These are phyloP conservation scores for Pteromalus puparum DNA, from an alignment of 1,140 invertebrate genomes.

Conservation along the genomic window DNA sequence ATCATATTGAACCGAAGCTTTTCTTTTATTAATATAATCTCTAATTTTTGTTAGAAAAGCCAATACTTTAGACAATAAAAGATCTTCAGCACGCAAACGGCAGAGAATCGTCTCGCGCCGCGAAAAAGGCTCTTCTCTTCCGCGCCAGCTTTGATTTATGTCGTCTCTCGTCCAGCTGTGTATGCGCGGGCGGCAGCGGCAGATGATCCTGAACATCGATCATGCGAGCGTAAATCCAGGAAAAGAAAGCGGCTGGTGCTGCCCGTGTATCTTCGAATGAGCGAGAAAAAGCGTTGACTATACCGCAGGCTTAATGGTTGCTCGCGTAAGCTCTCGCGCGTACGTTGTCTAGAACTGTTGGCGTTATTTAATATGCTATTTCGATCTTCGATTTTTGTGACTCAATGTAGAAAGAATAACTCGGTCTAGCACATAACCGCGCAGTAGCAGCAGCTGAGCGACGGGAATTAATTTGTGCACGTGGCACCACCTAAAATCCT, in stretches of 20 bases:
- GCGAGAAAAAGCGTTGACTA: constrained; percentile 32
- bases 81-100: background rate
- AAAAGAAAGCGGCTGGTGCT: constrained; percentile 33
- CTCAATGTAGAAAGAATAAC: background rate
- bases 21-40: no score
- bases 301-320: constrained; percentile 26
- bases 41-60: no score
- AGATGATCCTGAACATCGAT: constrained; percentile 66
- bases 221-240: constrained; percentile 43
- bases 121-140: background rate
- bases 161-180: constrained; percentile 56
- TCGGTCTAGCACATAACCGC: background rate
- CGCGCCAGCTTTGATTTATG: constrained; percentile 63
- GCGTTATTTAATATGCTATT: background rate
- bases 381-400: background rate
- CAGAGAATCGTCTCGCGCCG: background rate
- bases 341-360: background rate
- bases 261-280: constrained; percentile 1
- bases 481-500: constrained; percentile 36
- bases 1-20: background rate
- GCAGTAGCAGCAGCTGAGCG: constrained; percentile 61
- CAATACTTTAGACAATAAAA: no score
- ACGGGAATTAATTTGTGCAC: constrained; percentile 67
- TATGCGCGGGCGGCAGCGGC: background rate
- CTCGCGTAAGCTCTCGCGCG: background rate